phyloP scores from a whole-genome alignment of 35 echinoderm and acorn worm species.

The Nesometra sesokonis region DNA sequence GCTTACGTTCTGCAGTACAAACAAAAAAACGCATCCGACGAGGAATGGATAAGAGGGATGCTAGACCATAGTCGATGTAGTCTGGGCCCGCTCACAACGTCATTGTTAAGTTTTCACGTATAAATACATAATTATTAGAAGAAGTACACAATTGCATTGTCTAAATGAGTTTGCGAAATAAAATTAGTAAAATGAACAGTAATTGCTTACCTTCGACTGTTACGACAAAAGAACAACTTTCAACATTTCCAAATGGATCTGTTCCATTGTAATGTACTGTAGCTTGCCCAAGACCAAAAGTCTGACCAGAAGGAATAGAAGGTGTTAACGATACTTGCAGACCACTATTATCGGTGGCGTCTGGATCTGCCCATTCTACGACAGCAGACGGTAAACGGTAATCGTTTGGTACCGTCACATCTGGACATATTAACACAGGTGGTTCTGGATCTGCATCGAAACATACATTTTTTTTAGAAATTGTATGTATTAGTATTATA shows the following conservation, averaged over 20 bases:
- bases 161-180: no score
- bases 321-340: neutral
- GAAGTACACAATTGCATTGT: no score
- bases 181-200: no score
- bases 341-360: conserved; percentile 9
- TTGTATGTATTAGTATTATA: no score
- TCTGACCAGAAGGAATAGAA: neutral
- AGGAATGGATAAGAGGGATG: no score
- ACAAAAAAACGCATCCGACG: no score
- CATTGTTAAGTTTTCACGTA: no score
- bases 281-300: neutral
- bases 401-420: neutral
- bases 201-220: conserved; percentile 3
- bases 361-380: neutral
- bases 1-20: no score
- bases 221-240: neutral
- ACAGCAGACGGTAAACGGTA: neutral
- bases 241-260: conserved; percentile 10
- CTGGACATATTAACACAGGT: neutral
- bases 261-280: neutral
- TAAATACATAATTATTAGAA: no score
- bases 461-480: no score
- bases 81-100: no score
- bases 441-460: neutral
- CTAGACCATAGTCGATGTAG: no score